phyloP scores from a whole-genome alignment of 1,140 invertebrate species.

The Onthophagus taurus region DNA sequence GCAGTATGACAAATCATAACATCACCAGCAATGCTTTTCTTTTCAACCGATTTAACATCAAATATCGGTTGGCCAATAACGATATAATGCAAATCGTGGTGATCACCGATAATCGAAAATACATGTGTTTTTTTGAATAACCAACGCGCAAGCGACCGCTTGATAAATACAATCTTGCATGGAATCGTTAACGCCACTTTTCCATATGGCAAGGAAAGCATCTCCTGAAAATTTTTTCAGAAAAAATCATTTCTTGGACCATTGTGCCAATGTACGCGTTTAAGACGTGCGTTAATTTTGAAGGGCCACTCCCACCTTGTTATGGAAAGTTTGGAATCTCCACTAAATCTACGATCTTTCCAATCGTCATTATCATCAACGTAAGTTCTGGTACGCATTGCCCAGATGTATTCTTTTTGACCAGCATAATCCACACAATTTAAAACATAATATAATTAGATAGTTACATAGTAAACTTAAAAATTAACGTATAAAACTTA shows the following conservation, averaged over 20 bases:
- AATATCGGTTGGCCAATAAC: slow-evolving; percentile 51
- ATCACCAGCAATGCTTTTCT: slow-evolving; percentile 41
- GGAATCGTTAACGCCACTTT: slow-evolving; percentile 35
- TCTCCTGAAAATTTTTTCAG: slow-evolving; percentile 55
- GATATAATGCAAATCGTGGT: slow-evolving; percentile 44
- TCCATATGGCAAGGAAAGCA: slow-evolving; percentile 43
- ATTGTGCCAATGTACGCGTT: slow-evolving; percentile 57
- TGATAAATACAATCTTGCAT: slow-evolving; percentile 49
- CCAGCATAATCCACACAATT: slow-evolving; percentile 19
- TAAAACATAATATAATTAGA: too few species aligned
- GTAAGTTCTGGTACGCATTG: slow-evolving; percentile 16
- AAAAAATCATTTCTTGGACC: slow-evolving; percentile 49
- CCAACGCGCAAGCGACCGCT: slow-evolving; percentile 50
- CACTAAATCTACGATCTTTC: slow-evolving; percentile 11
- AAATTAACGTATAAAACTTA: too few species aligned
- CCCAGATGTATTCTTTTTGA: slow-evolving; percentile 25
- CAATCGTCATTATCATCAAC: slow-evolving; percentile 16
- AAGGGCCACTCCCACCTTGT: slow-evolving; percentile 48
- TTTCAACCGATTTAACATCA: slow-evolving; percentile 47
- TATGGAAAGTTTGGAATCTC: not conserved
- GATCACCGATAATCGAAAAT: slow-evolving; percentile 48
- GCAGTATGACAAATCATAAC: slow-evolving; percentile 42
- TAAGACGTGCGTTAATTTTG: slow-evolving; percentile 49
- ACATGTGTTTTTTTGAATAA: slow-evolving; percentile 54
- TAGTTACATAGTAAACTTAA: too few species aligned